phyloP scores from a whole-genome alignment of 2,113 vertebrate species.

The Cepphus grylle region DNA sequence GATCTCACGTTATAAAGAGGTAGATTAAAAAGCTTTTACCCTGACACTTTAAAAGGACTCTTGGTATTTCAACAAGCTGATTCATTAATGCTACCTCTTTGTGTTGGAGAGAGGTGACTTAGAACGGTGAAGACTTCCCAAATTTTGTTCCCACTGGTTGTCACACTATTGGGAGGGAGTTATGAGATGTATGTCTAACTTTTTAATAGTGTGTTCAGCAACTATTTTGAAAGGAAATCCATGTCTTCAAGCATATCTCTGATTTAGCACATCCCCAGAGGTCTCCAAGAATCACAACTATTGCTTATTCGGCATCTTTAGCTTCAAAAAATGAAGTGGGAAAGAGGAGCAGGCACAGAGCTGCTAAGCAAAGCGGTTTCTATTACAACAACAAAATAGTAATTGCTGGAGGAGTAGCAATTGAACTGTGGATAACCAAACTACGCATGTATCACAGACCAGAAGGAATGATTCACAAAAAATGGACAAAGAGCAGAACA shows the following conservation, averaged over 20 bases:
- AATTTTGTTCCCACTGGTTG: neutral
- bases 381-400: neutral
- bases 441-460: neutral
- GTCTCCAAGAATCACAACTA: neutral
- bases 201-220: neutral
- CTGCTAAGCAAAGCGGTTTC: neutral
- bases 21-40: neutral
- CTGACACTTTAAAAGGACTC: neutral
- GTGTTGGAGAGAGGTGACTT: neutral
- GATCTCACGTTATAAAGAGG: neutral
- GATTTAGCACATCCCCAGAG: neutral
- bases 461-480: constrained; percentile 31
- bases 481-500: neutral
- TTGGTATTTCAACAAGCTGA: neutral
- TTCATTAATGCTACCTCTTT: neutral
- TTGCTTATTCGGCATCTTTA: neutral
- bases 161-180: neutral
- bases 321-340: neutral
- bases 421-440: neutral
- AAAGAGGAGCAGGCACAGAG: neutral
- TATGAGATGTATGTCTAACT: neutral
- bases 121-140: neutral
- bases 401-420: neutral
- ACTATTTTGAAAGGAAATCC: neutral
- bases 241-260: neutral